Base-by-base conservation (phyloP, 1,140 invertebrate species). In the Anoplolepis gracilipes region DNA sequence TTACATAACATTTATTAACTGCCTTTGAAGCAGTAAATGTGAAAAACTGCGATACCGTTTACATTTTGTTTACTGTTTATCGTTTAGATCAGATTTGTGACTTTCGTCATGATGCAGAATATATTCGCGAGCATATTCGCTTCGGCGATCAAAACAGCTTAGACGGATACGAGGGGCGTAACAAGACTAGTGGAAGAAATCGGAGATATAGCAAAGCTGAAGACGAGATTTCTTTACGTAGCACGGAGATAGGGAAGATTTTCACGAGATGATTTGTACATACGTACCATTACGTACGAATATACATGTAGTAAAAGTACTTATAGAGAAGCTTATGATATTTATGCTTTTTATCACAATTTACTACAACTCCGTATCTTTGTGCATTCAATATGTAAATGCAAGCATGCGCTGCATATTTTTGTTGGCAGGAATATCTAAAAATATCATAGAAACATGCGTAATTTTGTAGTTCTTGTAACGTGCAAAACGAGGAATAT, bases 251-350 rank as follows among this genome's bases (percentile, higher is more conserved):
- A 19, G 42, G 55, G 22, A 53, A 70, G 28, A 59, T 85, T 39
- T 49, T 85, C 61, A 65, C 73, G 86, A n/a, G n/a, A 85, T 78
- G 55, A 78, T 79, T 87, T 79, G 46, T 65, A 65, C 5, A 33
- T 62, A 77, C 25, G 61, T 22, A n/a, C 39, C 28, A 30, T 42
- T 49, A 55, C 22, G 25, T 30, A 65, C 57, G 8, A 10, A 57
- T 36, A 36, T 33, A 39, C 76, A n/a, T n/a, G n/a, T n/a, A 79
- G 69, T 65, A 46, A 59, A 73, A 72, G 28, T 46, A 42, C 53
- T 82, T 59, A 11, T 42, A 59, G 13, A 72, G 59, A 19, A 7
- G 30, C 65, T 78, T 42, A 53, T 19, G n/a, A 42, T 5, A 42
- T 73, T 81, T 82, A 55, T 30, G 33, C 49, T 42, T 57, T 36